phyloP scores from a whole-genome alignment of 2,113 vertebrate species.

The Phylloscopus trochiloides region DNA sequence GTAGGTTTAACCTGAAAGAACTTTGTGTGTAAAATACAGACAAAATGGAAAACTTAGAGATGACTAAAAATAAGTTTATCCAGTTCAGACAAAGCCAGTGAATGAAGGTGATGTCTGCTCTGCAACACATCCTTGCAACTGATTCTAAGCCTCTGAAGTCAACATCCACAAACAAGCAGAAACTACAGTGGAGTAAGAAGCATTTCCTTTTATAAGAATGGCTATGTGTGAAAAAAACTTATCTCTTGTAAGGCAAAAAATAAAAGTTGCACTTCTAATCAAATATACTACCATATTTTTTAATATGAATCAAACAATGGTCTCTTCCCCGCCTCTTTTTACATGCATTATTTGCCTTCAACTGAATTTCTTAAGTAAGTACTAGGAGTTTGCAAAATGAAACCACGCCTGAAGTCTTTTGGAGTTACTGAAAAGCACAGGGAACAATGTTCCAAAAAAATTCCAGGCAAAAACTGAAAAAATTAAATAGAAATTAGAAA shows the following conservation, averaged over 20 bases:
- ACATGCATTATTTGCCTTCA: not conserved
- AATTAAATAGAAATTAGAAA: not conserved
- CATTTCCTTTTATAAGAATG: not conserved
- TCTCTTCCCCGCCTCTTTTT: not conserved
- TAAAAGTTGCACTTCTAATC: not conserved
- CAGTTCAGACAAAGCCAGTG: not conserved
- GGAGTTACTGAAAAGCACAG: not conserved
- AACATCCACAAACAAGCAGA: not conserved
- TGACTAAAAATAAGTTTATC: not conserved
- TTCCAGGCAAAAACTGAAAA: not conserved
- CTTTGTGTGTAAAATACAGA: not conserved
- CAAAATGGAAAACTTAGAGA: not conserved
- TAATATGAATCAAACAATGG: not conserved
- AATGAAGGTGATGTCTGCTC: not conserved
- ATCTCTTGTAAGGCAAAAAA: not conserved
- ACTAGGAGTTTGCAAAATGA: not conserved
- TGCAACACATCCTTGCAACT: not conserved
- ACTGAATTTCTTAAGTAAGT: not conserved
- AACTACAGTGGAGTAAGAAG: not conserved
- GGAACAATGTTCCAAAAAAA: not conserved
- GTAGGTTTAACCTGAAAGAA: not conserved
- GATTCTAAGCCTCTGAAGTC: not conserved
- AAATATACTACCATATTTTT: not conserved
- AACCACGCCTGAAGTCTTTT: not conserved
- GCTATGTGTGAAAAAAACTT: not conserved